Conservation (phyloP, 2,888 invertebrate species). For the Leptura quadrifasciata region DNA sequence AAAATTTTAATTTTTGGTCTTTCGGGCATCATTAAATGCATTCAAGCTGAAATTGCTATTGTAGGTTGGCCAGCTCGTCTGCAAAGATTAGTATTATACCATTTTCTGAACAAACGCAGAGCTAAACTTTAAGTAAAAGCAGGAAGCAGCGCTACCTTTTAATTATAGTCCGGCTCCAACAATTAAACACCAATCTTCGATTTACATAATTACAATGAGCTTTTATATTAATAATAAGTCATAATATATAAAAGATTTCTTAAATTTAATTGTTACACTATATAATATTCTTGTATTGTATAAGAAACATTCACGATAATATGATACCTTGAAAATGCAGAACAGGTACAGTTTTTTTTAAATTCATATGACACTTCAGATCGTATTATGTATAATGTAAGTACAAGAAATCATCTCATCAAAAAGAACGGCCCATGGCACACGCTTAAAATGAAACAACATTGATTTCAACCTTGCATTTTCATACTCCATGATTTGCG, state of each 20-base stretch:
- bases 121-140: constrained; percentile 19
- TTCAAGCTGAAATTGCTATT: no score
- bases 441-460: background rate
- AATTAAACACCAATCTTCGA: constrained; percentile 26
- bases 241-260: constrained; percentile 37
- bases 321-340: constrained; percentile 31
- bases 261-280: constrained; percentile 20
- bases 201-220: constrained; percentile 28
- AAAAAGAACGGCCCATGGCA: constrained; percentile 19
- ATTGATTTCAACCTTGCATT: background rate
- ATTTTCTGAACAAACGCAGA: constrained; percentile 5
- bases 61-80: no score
- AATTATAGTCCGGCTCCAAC: constrained; percentile 1
- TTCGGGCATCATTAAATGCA: no score
- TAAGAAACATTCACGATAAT: constrained; percentile 22
- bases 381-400: constrained; percentile 24
- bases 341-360: constrained; percentile 41
- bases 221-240: constrained; percentile 18
- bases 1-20: no score
- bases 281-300: constrained; percentile 6
- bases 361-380: constrained; percentile 33
- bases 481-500: background rate
- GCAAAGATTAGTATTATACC: constrained; percentile 29
- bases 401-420: constrained; percentile 31
- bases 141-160: background rate